A percentile compares a stretch with the other conserved stretches of the same genome.
phyloP scores from a whole-genome alignment of 2,888 invertebrate genomes.

The Cryptocheilus praepositus region DNA sequence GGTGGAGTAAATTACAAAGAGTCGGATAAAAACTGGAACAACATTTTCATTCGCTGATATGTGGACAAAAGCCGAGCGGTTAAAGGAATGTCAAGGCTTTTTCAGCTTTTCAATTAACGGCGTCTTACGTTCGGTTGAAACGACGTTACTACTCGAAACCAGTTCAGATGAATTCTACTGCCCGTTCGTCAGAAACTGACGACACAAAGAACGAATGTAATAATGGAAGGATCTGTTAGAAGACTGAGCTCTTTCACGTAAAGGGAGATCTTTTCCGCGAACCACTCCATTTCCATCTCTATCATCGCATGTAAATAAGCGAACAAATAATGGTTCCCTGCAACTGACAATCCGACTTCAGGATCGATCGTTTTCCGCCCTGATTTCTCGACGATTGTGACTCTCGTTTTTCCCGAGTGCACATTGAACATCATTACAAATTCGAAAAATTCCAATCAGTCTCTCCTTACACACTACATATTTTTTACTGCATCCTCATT shows the following conservation, averaged over 20 bases:
- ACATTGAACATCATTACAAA: slow-evolving; percentile 13
- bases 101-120: no score
- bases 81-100: no score
- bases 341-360: slow-evolving; percentile 3
- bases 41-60: no score
- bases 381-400: not conserved
- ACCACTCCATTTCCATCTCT: slow-evolving; percentile 28
- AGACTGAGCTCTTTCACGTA: no score
- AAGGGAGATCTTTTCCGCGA: not conserved
- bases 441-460: not conserved
- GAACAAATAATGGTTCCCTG: slow-evolving; percentile 18
- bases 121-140: no score
- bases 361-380: not conserved
- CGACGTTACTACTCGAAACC: no score
- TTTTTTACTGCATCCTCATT: not conserved
- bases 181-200: no score
- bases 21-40: no score
- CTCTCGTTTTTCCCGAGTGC: slow-evolving; percentile 5
- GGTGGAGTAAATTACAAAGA: no score
- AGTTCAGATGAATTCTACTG: no score
- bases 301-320: slow-evolving; percentile 31
- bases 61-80: no score
- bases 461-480: no score
- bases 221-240: not conserved
- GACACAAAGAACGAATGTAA: not conserved